These are phyloP conservation scores for Clarias laeviceps DNA, from an alignment of 2,797 vertebrate genomes.

Conservation along the genomic window DNA sequence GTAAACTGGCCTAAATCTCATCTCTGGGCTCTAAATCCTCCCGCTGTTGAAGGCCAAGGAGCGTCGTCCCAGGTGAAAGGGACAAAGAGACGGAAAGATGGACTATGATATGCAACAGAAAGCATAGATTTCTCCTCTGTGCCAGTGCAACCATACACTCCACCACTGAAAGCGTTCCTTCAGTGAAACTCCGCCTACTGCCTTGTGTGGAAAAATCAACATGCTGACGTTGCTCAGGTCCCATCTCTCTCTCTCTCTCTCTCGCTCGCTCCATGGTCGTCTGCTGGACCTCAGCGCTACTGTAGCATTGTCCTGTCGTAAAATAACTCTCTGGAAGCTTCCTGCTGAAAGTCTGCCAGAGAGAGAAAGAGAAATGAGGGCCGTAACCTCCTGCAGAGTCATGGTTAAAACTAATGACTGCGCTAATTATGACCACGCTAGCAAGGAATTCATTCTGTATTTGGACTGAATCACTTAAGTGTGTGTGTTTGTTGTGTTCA, in stretches of 20 bases:
- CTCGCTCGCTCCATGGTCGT: neutral
- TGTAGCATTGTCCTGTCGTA: slow-evolving; percentile 10
- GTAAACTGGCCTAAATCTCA: neutral
- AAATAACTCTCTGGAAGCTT: slow-evolving; percentile 36
- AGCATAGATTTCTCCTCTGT: neutral
- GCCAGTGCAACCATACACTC: neutral
- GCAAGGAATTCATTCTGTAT: slow-evolving; percentile 28
- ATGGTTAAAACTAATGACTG: slow-evolving; percentile 38
- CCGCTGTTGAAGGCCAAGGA: neutral
- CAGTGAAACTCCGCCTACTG: slow-evolving; percentile 13
- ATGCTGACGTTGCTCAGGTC: slow-evolving; percentile 11
- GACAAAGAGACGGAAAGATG: neutral
- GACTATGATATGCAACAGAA: neutral
- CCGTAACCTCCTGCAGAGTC: slow-evolving; percentile 34
- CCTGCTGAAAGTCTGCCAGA: slow-evolving; percentile 25
- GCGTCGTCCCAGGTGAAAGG: neutral
- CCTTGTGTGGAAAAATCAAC: slow-evolving; percentile 45
- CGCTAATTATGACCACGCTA: slow-evolving; percentile 41
- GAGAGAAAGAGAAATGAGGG: slow-evolving; percentile 18
- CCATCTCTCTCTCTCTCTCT: neutral
- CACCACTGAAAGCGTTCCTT: slow-evolving; percentile 3
- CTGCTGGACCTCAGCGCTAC: slow-evolving; percentile 36
- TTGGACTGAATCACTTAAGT: slow-evolving; percentile 21
- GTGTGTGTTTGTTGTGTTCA: neutral
- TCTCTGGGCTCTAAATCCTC: neutral